Percentiles rank a stretch among this genome's conserved stretches.
Conservation (phyloP, 2,888 invertebrate genomes). For the Cordilura impudica region DNA sequence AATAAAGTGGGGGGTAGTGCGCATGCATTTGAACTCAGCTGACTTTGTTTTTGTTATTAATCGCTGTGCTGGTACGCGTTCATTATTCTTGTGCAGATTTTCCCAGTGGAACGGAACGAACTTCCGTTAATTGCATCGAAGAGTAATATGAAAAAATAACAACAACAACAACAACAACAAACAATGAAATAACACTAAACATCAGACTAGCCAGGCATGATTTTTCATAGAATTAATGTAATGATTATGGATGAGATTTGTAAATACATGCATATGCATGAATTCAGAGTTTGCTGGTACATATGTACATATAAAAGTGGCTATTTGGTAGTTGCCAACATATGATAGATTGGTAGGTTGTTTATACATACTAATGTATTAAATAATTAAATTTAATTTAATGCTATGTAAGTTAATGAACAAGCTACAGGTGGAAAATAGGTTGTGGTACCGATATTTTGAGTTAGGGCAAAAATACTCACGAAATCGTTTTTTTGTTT, state of each 20-base stretch:
- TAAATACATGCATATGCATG: constrained; percentile 54
- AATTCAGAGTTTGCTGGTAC: constrained; percentile 45
- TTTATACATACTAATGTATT: too few relatives aligned
- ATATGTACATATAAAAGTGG: constrained; percentile 39
- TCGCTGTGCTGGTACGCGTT: neutral
- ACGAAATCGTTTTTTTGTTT: too few relatives aligned
- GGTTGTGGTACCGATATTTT: too few relatives aligned
- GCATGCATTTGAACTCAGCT: constrained; percentile 60
- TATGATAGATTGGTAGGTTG: neutral
- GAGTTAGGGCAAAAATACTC: too few relatives aligned
- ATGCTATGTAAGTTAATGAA: neutral
- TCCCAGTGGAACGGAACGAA: constrained; percentile 63
- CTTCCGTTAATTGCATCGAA: constrained; percentile 58
- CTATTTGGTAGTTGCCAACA: constrained; percentile 28
- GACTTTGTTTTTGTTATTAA: constrained; percentile 55
- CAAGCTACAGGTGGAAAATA: neutral
- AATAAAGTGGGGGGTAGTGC: constrained; percentile 14
- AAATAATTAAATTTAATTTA: too few relatives aligned
- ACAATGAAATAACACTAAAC: constrained; percentile 11
- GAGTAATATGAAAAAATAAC: neutral
- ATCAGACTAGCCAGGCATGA: constrained; percentile 44
- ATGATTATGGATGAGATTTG: constrained; percentile 54
- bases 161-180: neutral
- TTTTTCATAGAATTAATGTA: constrained; percentile 56
- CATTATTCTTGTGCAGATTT: constrained; percentile 51